Percentiles rank a stretch among this genome's conserved stretches.
Conservation (phyloP, 2,113 vertebrate genomes). For the Lepus timidus region DNA sequence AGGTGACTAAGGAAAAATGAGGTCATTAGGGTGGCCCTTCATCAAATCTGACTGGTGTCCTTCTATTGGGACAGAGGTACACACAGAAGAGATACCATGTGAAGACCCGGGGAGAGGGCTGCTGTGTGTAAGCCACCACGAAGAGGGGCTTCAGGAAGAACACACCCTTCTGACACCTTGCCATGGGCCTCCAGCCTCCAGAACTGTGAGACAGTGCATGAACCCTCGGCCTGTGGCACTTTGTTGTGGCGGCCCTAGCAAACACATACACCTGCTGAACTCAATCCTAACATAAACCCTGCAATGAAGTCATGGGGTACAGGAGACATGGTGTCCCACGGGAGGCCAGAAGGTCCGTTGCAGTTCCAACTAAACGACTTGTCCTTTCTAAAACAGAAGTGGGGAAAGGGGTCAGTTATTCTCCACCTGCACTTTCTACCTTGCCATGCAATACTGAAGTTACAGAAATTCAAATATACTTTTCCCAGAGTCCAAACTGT, state of each 20-base stretch:
- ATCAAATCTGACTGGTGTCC: not conserved
- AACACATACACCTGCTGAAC: not conserved
- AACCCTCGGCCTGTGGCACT: not conserved
- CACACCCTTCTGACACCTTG: no score
- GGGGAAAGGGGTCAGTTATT: not conserved
- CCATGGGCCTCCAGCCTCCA: not conserved
- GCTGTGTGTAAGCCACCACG: not conserved
- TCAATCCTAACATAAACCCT: not conserved
- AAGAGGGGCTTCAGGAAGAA: not conserved
- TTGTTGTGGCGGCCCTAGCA: not conserved
- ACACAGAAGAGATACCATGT: not conserved
- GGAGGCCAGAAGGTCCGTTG: not conserved
- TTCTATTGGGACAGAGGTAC: not conserved
- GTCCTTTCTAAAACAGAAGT: not conserved
- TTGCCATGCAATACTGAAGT: not conserved
- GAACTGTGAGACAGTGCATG: not conserved
- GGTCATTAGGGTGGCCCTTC: not conserved
- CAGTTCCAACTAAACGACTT: not conserved
- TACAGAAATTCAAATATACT: not conserved
- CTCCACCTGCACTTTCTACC: not conserved
- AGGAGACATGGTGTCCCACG: accelerated
- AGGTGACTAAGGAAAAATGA: not conserved
- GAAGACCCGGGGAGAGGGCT: not conserved
- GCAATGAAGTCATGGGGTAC: accelerated
- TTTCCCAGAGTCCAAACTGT: not conserved